A percentile compares a stretch with the other conserved stretches of the same genome.
These are phyloP conservation scores for Amphipyra tragopoginis DNA, from an alignment of 2,888 invertebrate genomes.

Conservation along the genomic window DNA sequence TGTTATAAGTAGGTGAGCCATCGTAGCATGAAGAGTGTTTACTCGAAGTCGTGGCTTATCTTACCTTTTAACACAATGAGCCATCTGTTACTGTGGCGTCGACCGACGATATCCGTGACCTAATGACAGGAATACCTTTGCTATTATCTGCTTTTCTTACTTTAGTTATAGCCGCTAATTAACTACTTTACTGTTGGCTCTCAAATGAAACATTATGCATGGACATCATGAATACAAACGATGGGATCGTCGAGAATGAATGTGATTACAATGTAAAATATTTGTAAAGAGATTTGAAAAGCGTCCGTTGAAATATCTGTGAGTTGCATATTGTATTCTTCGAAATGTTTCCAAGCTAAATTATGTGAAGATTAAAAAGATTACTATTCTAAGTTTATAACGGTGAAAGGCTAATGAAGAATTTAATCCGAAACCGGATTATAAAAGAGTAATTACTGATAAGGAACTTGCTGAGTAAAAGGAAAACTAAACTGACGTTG, in stretches of 20 bases:
- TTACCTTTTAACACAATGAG: conserved; percentile 74
- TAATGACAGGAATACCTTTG: conserved; percentile 67
- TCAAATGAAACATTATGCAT: conserved; percentile 22
- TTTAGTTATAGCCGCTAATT: conserved; percentile 39
- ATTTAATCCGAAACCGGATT: conserved; percentile 15
- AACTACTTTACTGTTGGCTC: conserved; percentile 17
- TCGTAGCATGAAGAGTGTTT: conserved; percentile 38
- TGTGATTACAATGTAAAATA: conserved; percentile 19
- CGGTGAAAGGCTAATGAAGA: conserved; percentile 23
- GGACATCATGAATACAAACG: conserved; percentile 14
- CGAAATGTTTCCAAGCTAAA: conserved; percentile 6
- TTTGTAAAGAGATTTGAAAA: conserved; percentile 6
- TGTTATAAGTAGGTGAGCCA: conserved; percentile 34
- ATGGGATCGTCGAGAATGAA: conserved; percentile 13
- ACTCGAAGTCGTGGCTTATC: conserved; percentile 76
- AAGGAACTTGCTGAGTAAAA: conserved; percentile 31
- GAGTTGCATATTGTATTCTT: conserved; percentile 3
- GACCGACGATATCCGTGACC: conserved; percentile 81
- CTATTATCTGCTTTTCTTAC: conserved; percentile 48
- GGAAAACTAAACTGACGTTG: conserved; percentile 27
- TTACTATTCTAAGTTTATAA: conserved; percentile 16
- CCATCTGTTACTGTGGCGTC: conserved; percentile 79
- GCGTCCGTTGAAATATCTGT: conserved; percentile 18
- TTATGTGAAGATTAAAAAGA: conserved; percentile 24
- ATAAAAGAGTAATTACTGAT: conserved; percentile 39